Conservation (phyloP, 2,113 vertebrate species). For the Actinemys pallida region DNA sequence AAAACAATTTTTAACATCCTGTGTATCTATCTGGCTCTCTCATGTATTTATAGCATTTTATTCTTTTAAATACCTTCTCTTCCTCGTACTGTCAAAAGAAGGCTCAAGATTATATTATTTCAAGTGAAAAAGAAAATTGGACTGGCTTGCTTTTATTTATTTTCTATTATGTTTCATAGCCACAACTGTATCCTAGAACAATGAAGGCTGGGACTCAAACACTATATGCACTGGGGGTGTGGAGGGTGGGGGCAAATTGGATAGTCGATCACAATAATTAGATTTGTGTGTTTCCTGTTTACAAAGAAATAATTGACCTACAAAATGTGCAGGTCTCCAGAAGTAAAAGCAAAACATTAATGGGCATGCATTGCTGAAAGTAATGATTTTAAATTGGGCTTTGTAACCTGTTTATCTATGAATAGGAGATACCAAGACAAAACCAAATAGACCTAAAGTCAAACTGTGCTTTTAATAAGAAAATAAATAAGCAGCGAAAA, state of each 20-base stretch:
- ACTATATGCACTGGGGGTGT: not conserved
- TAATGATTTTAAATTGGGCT: not conserved
- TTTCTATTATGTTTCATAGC: not conserved
- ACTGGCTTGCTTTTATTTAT: slow-evolving; percentile 13
- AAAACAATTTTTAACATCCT: not conserved
- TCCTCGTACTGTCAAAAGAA: not conserved
- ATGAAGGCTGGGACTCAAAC: not conserved
- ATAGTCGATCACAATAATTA: not conserved
- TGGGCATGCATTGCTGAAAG: not conserved
- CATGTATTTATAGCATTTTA: not conserved
- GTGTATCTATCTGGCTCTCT: not conserved
- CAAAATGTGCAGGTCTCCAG: not conserved
- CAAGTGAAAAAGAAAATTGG: not conserved
- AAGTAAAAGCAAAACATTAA: not conserved
- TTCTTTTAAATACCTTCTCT: not conserved
- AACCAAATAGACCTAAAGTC: not conserved
- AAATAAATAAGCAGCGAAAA: not conserved
- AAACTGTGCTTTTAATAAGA: not conserved
- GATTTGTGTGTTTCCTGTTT: not conserved
- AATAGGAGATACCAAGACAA: not conserved
- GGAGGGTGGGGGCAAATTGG: not conserved
- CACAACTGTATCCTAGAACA: not conserved
- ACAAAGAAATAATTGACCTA: not conserved
- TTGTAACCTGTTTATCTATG: not conserved
- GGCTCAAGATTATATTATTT: not conserved